Conservation (phyloP, 2,113 vertebrate genomes). For the Gymnorhina tibicen region DNA sequence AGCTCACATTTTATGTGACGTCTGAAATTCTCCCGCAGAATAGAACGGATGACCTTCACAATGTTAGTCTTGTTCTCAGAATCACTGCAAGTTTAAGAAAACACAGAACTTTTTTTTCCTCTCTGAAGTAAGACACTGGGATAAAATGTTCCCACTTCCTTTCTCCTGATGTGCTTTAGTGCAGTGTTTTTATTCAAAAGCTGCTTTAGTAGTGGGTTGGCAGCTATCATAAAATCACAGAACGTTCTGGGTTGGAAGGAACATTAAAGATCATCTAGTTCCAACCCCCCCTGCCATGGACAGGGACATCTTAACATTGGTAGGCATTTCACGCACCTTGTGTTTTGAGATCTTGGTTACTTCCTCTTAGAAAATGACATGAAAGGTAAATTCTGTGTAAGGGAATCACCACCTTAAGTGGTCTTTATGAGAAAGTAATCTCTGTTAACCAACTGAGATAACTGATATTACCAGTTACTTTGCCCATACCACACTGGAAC, state of each 20-base stretch:
- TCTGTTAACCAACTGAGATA: background rate
- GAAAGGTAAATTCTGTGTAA: background rate
- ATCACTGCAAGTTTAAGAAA: slow-evolving; percentile 71
- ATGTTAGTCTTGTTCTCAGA: slow-evolving; percentile 87
- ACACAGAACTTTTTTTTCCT: background rate
- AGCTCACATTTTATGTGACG: slow-evolving; percentile 82
- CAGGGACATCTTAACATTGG: background rate
- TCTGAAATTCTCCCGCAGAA: slow-evolving; percentile 89
- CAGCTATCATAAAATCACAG: background rate
- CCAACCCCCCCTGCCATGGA: too few relatives aligned
- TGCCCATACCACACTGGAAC: background rate
- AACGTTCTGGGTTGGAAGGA: background rate
- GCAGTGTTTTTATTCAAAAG: background rate
- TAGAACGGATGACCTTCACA: slow-evolving; percentile 91
- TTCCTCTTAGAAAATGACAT: background rate
- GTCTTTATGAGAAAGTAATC: background rate
- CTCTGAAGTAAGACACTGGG: background rate
- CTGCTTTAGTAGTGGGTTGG: background rate
- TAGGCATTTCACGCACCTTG: background rate
- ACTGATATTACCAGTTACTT: background rate
- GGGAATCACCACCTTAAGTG: background rate
- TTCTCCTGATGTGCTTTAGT: background rate
- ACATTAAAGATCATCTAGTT: background rate
- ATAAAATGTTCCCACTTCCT: background rate
- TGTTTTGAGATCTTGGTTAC: background rate